Evolutionary conservation across 2,113 vertebrate genomes (phyloP).

Genomic region (Chauna torquata): DNA sequence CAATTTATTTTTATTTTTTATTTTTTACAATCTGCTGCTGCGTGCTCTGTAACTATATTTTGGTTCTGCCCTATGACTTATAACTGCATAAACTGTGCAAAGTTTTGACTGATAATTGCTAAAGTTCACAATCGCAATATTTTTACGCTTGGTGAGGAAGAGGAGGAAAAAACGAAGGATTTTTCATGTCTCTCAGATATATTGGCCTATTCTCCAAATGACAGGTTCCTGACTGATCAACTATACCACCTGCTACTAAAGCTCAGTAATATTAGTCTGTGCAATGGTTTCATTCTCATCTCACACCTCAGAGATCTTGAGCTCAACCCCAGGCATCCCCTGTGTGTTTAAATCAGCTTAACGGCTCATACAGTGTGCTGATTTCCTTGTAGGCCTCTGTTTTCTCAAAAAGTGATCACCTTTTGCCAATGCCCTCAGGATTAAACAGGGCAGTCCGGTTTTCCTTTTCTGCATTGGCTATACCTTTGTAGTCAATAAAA

Average conservation of each 20-base stretch:
- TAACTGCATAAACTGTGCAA: slow-evolving; percentile 18
- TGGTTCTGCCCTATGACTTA: neutral
- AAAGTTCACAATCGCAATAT: slow-evolving; percentile 59
- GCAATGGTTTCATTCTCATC: slow-evolving; percentile 87
- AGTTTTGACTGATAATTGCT: slow-evolving; percentile 63
- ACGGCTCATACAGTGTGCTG: slow-evolving; percentile 88
- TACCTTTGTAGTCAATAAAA: slow-evolving; percentile 99
- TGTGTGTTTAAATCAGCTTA: slow-evolving; percentile 98
- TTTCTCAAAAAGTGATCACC: slow-evolving; percentile 98
- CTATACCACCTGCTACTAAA: slow-evolving; percentile 85
- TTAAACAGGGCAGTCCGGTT: slow-evolving; percentile 92
- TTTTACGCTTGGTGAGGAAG: slow-evolving; percentile 68
- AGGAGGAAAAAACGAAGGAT: slow-evolving; percentile 53
- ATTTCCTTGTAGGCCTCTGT: slow-evolving; percentile 96
- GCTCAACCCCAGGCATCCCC: slow-evolving; percentile 89
- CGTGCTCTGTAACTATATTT: neutral
- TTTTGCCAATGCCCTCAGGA: slow-evolving; percentile 94
- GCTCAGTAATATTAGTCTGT: slow-evolving; percentile 88
- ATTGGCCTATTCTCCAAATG: slow-evolving; percentile 82
- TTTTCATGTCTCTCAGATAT: slow-evolving; percentile 82
- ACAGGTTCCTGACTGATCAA: slow-evolving; percentile 86
- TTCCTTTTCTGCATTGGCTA: slow-evolving; percentile 87
- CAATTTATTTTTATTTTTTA: neutral
- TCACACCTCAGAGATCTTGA: slow-evolving; percentile 86
- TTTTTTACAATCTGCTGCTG: neutral